Percentiles rank a stretch among this genome's conserved stretches.
Evolutionary conservation across 2,797 vertebrate species (phyloP).

Genomic region (Sarcophilus harrisii): DNA sequence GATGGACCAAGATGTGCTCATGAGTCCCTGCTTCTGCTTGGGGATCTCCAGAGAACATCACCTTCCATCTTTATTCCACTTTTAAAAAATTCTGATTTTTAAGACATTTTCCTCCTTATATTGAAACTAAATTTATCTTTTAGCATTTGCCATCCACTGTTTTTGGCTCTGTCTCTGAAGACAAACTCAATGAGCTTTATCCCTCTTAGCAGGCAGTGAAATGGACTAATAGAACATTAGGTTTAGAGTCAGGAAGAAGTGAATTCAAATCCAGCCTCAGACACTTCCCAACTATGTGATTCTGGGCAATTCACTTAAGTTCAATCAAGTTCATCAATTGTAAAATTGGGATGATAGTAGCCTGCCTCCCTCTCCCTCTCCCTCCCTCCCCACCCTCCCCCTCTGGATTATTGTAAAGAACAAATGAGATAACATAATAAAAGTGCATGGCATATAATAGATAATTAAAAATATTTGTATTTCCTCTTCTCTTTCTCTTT

Average conservation of each 20-base stretch:
- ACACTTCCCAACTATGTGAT: background rate
- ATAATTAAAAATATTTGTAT: background rate
- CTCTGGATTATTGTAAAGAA: background rate
- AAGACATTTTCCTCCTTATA: background rate
- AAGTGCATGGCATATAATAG: background rate
- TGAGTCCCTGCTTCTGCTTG: background rate
- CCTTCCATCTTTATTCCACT: background rate
- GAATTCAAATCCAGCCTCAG: background rate
- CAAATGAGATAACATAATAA: background rate
- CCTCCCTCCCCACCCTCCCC: background rate
- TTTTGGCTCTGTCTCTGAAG: background rate
- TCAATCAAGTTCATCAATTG: background rate
- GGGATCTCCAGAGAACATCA: background rate
- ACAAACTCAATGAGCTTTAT: background rate
- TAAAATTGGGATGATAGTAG: background rate
- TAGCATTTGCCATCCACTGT: background rate
- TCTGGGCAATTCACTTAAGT: background rate
- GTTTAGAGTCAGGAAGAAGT: too few relatives aligned
- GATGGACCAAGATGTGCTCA: background rate
- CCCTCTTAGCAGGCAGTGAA: background rate
- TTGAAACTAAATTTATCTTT: background rate
- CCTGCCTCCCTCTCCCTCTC: background rate
- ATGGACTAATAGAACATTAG: background rate
- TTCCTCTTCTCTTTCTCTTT: background rate
- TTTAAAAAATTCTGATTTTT: background rate